A percentile compares a stretch with the other conserved stretches of the same genome.
phyloP scores from a whole-genome alignment of 1,140 invertebrate genomes.

The Macrocentrus cingulum region DNA sequence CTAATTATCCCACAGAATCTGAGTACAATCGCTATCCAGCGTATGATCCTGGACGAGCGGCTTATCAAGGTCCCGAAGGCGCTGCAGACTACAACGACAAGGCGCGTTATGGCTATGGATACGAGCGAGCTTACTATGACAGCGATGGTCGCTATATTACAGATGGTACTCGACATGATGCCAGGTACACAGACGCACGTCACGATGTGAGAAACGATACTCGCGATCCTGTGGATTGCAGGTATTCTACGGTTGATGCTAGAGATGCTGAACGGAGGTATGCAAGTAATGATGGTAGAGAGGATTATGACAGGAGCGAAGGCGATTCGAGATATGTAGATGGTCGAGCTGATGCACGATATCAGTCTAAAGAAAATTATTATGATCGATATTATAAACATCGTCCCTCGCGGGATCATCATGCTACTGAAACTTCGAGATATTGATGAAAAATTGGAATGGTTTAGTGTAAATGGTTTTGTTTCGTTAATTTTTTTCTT shows the following conservation, averaged over 20 bases:
- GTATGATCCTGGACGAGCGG: conserved; percentile 44
- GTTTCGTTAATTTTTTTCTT: neutral
- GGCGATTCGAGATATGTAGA: conserved; percentile 37
- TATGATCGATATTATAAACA: conserved; percentile 58
- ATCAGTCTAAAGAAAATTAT: conserved; percentile 53
- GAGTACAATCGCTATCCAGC: conserved; percentile 44
- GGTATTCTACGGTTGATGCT: conserved; percentile 21
- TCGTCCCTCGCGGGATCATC: conserved; percentile 52
- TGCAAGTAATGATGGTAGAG: conserved; percentile 32
- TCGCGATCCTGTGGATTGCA: conserved; percentile 18
- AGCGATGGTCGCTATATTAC: conserved; percentile 28
- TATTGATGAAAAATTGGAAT: conserved; percentile 42
- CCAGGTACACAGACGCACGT: conserved; percentile 39
- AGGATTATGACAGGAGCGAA: conserved; percentile 39
- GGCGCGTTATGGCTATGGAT: conserved; percentile 44
- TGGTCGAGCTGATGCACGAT: conserved; percentile 39
- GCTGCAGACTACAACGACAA: conserved; percentile 45
- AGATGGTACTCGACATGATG: conserved; percentile 40
- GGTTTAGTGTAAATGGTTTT: conserved; percentile 12
- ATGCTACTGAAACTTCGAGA: conserved; percentile 49
- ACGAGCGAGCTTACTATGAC: conserved; percentile 47
- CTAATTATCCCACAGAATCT: conserved; percentile 37
- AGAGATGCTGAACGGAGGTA: conserved; percentile 41
- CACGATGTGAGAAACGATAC: conserved; percentile 31
- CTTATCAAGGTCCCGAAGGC: conserved; percentile 37